Evolutionary conservation across 35 echinoderm and acorn worm genomes (phyloP).

Genomic region (Ophioderma brevispina): DNA sequence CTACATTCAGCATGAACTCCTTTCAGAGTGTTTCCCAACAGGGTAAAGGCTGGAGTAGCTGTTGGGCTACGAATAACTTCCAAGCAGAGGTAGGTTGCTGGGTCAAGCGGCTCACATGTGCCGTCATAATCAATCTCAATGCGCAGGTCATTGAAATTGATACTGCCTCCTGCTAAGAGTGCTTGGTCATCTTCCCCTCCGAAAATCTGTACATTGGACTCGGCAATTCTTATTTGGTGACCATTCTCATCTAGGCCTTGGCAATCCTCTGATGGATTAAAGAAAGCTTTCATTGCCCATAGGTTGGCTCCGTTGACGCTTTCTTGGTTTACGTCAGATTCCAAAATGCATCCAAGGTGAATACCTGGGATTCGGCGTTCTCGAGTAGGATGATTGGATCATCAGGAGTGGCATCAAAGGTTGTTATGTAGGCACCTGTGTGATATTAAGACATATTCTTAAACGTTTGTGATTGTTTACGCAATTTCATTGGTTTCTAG

Average conservation of each 20-base stretch:
- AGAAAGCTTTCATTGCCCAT: slow-evolving; percentile 22
- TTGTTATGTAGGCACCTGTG: slow-evolving; percentile 7
- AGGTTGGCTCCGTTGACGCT: background rate
- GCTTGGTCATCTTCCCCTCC: background rate
- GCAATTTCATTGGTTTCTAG: no score
- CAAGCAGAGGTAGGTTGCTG: background rate
- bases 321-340: background rate
- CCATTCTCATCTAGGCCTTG: background rate
- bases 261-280: background rate
- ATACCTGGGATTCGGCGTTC: background rate
- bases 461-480: no score
- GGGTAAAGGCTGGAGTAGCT: slow-evolving; percentile 13
- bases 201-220: background rate
- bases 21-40: slow-evolving; percentile 29
- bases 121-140: background rate
- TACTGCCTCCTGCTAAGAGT: background rate
- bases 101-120: background rate
- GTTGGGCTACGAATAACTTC: background rate
- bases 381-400: background rate
- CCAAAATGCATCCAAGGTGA: slow-evolving; percentile 1
- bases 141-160: slow-evolving; percentile 1
- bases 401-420: background rate
- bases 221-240: background rate
- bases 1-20: slow-evolving; percentile 18
- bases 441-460: no score